Base-by-base conservation (phyloP, 2,113 vertebrate genomes). In the Xenotilapia flavipinnis region DNA sequence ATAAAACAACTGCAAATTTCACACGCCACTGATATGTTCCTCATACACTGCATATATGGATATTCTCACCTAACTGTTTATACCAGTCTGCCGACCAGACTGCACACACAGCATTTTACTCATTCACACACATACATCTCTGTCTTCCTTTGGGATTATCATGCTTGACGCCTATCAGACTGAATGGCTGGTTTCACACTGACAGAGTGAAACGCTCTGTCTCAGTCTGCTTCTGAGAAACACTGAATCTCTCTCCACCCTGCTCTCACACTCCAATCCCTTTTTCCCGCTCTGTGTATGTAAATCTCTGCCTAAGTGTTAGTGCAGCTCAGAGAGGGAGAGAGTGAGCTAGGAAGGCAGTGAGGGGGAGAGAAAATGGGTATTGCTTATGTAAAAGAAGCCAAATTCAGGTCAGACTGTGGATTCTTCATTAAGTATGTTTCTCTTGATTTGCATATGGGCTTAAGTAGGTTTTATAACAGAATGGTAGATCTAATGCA, bases 161-260 rank as follows among this genome's bases (percentile, higher is more conserved):
- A 90, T 87, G 87, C 92, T 91, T 90, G 90, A 90, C 70, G 80
- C 91, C 86, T 95, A 91, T 93, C 89, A 91, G 92, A 90, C 90
- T 93, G 86, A 94, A 94, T 90, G 91, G 90, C 89, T 93, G 88
- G 88, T 93, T 93, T 94, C 88, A 94, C 88, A 86, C 85, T 90
- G 91, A 94, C 90, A 93, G 88, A 86, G 81, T 87, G 89, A 87
- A 91, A 93, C 93, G 92, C 90, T 93, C 89, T 80, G 91, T 90
- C 90, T 94, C 88, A 82, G 92, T 91, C 86, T 94, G 89, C 80
- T 79, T 90, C 85, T 65, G 85, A 89, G 80, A 86, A 73, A 84
- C 85, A 83, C 31, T 42, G 28, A 90, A 86, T 84, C 83, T 87
- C 81, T 85, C 84, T 87, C 75, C 79, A 45, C 62, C 80, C 80